Evolutionary conservation across 1,140 invertebrate species (phyloP), one percentile per base, ranked within the genome.

Genomic region (Dreissena rostriformis): DNA sequence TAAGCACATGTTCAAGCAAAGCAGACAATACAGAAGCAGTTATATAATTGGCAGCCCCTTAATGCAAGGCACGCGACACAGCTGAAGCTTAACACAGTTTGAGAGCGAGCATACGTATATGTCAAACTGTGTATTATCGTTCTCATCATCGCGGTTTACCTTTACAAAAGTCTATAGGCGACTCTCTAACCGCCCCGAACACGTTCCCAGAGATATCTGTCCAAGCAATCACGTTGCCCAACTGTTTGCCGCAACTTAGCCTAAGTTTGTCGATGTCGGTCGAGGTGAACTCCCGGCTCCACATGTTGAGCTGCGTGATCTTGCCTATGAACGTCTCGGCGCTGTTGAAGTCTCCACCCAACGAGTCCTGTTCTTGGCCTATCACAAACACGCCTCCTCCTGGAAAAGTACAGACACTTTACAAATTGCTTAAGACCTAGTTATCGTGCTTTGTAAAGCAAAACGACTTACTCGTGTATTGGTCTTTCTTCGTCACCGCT

Each of bases 341-440:
- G 74, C 95, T 93, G 81, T 95, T 96, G 89, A 96, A 96, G 53
- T 93, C 94, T 4, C 95, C 95, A 0, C 95, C 95, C 0, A 95
- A 29, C 12, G 89, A 85, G 88, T 96, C 96, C 88, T 96, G 96
- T 87, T 96, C 96, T 92, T 96, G 96, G 0, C 96, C 96, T 68
- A 96, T 92, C 12, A 96, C 94, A 57, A 96, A 88, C n/a, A 92
- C 94, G 7, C 96, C 96, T 66, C 91, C 91, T 66, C 90, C 94
- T 95, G 84, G 26, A 75, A 61, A 24, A 75, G 24, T 15, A 75
- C n/a, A 68, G 4, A 61, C 6, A 39, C 39, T 5, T 39, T 39
- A 8, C 8, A 5, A 39, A 39, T 39, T 39, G 39, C n/a, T n/a
- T n/a, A n/a, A 39, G 39, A 39, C 39, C 39, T 39, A 39, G 39